Base-by-base conservation (phyloP, 1,140 invertebrate genomes). In the Ceratitis capitata region DNA sequence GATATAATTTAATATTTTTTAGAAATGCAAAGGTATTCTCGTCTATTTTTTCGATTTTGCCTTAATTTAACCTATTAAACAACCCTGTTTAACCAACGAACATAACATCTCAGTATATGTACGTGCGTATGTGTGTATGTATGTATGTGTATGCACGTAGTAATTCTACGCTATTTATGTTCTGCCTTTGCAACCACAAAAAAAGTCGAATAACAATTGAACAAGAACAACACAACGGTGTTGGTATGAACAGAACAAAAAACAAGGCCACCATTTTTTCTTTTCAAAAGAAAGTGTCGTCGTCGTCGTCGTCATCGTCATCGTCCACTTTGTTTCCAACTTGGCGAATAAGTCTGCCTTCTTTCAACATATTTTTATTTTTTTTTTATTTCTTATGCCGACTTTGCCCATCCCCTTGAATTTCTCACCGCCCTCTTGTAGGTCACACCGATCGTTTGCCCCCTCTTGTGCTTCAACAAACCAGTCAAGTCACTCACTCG, bases 201-300 rank as follows among this genome's bases (percentile, higher is more conserved):
- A 86, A 88, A 86, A 88, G 84, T 85, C 85, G 85, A 85, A 89
- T 87, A 87, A 89, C 85, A 64, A 53, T 74, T 35, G 19, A 78
- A 47, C 45, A 53, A 56, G 39, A 82, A 26, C 51, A 53, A 53
- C 42, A 85, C 26, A 83, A 64, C 69, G 58, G n/a, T n/a, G n/a
- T 29, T 19, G 42, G 35, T 64, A 85, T 3, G 74, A 84, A 74
- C 86, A 84, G n/a, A n/a, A n/a, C n/a, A n/a, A n/a, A 82, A 87
- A 89, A 89, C 89, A 89, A 89, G 89, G 89, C 89, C 89, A 86
- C 88, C 87, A 87, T 89, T 89, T 88, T 88, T 85, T 83, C 86
- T 51, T 84, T 84, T 58, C 23, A 61, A 84, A 84, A 84, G 58
- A 84, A 84, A 84, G 83, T 84, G 83, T 84, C 83, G 82, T 47